Evolutionary conservation across 2,797 vertebrate species (phyloP).

Genomic region (Myotis planiceps): DNA sequence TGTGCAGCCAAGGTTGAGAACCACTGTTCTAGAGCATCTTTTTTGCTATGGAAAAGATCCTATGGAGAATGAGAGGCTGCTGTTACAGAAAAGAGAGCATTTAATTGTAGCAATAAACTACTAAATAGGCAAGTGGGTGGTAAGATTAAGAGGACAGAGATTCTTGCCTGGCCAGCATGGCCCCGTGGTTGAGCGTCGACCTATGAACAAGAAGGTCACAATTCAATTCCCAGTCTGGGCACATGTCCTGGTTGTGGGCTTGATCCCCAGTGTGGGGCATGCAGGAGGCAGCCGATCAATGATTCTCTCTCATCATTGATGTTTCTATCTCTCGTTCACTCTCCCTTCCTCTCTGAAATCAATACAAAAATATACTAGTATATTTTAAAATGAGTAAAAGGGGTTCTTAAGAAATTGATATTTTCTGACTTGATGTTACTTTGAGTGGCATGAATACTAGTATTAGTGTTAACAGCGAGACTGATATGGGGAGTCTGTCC

Average conservation of each 20-base stretch:
- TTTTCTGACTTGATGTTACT: not conserved
- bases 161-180: not conserved
- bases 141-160: not conserved
- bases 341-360: no score
- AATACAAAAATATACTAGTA: no score
- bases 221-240: no score
- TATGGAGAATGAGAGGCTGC: not conserved
- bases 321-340: no score
- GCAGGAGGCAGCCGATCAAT: no score
- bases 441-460: not conserved
- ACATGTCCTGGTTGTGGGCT: no score
- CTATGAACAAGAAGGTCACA: no score
- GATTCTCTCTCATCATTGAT: no score
- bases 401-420: not conserved
- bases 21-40: not conserved
- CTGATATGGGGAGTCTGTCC: not conserved
- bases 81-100: not conserved
- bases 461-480: not conserved
- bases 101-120: not conserved
- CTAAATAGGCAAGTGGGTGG: not conserved
- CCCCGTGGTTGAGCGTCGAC: no score
- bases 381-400: no score
- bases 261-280: no score
- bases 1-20: no score
- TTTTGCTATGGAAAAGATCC: constrained; percentile 9